These are phyloP conservation scores for Mohoua ochrocephala DNA, from an alignment of 2,113 vertebrate species.

Conservation along the genomic window DNA sequence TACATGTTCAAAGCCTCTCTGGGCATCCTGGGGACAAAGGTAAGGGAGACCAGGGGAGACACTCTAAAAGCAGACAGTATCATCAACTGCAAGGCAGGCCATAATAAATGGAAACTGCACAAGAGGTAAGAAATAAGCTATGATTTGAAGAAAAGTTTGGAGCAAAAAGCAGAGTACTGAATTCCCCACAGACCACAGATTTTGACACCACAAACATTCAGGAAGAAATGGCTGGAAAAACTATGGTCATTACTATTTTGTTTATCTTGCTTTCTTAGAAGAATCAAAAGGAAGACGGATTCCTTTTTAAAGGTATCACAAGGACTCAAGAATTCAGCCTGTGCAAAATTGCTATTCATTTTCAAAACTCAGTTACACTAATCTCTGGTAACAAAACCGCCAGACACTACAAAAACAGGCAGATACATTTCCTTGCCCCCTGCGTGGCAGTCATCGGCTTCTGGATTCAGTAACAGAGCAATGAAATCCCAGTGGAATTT, in stretches of 20 bases:
- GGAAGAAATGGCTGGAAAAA: background rate
- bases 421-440: background rate
- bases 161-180: background rate
- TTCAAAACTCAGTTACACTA: background rate
- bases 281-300: background rate
- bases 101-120: background rate
- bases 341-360: background rate
- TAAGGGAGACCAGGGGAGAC: background rate
- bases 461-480: background rate
- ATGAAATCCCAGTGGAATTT: background rate
- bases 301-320: background rate
- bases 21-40: background rate
- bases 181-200: background rate
- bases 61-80: background rate
- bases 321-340: background rate
- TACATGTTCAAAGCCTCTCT: background rate
- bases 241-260: background rate
- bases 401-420: conserved; percentile 8
- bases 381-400: background rate
- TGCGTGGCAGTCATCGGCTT: background rate
- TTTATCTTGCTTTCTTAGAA: background rate
- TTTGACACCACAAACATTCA: background rate
- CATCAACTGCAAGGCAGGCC: background rate
- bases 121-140: background rate
- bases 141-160: background rate